Percentiles rank a stretch among this genome's conserved stretches.
These are phyloP conservation scores for Epizoanthus illoricatus DNA, from an alignment of 92 coral and sea anemone species.

Conservation along the genomic window DNA sequence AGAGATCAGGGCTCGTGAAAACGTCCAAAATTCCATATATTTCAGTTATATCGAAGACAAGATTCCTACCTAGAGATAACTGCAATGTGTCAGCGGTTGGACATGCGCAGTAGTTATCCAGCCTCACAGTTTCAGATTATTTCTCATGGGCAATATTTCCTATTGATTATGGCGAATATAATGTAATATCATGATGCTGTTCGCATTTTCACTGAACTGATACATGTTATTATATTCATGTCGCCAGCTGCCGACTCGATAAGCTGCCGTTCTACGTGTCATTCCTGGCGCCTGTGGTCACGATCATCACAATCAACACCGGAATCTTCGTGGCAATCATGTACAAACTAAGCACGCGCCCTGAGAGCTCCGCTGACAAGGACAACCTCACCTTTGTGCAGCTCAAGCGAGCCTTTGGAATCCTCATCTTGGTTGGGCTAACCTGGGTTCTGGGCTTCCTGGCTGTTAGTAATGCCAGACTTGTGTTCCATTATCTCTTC, in stretches of 20 bases:
- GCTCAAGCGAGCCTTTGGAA: slow-evolving; percentile 93
- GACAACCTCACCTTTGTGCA: slow-evolving; percentile 73
- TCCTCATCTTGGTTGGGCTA: slow-evolving; percentile 88
- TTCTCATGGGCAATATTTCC: neutral
- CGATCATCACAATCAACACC: slow-evolving; percentile 76
- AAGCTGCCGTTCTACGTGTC: slow-evolving; percentile 87
- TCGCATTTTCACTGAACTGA: neutral
- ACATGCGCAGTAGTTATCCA: too few relatives aligned
- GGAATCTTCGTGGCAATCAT: slow-evolving; percentile 75
- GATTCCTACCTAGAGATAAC: too few relatives aligned
- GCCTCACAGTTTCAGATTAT: neutral
- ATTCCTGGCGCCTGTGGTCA: slow-evolving; percentile 83
- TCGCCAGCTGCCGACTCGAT: slow-evolving; percentile 89
- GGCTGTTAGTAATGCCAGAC: slow-evolving; percentile 83
- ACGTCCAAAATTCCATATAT: too few relatives aligned
- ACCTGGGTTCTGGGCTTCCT: slow-evolving; percentile 96
- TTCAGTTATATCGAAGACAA: too few relatives aligned
- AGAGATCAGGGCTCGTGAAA: too few relatives aligned
- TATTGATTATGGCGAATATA: neutral
- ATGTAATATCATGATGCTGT: neutral
- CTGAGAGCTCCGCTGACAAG: slow-evolving; percentile 85
- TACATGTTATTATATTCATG: neutral
- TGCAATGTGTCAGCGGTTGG: too few relatives aligned
- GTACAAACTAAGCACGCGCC: slow-evolving; percentile 97
- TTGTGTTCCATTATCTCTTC: slow-evolving; percentile 83